Evolutionary conservation across 2,888 invertebrate species (phyloP), one percentile per base, ranked within the genome.

Genomic region (Erebia ligea): DNA sequence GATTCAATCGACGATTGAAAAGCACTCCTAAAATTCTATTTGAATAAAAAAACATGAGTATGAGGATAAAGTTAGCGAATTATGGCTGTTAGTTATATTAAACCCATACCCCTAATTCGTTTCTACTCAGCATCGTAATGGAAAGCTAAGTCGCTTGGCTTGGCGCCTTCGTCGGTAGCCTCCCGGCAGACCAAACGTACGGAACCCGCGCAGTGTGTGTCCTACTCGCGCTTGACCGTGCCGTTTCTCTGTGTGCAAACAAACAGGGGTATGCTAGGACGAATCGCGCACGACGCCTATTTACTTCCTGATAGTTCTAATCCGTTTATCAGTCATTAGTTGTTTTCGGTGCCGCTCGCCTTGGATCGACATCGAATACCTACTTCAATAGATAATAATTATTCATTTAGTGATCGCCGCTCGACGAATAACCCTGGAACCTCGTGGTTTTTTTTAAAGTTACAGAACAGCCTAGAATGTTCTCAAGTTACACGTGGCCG

Each of bases 241-340:
- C 10, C 10, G 9, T 63, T 67, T 69, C 19, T 59, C 61, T 76
- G 79, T 82, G 82, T 80, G 81, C 17, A 76, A 52, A 77, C 75
- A 76, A 68, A 76, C 77, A 79, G 89, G 90, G 90, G 90, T 87
- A 79, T 76, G 82, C 88, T 90, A 90, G 90, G 88, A 89, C 91
- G 87, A 86, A 85, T 86, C 84, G 82, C 78, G 80, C 88, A 86
- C 88, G 86, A 84, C 79, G 86, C 86, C 13, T 21, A 21, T 10
- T 62, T 45, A 62, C 91, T 92, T 92, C 92, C 92, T 91, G 79
- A 82, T 88, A 81, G 76, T 76, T 84, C 83, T 83, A 85, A 86
- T 86, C 85, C 83, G 84, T 86, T 87, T 88, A 87, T 86, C 86
- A 83, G 81, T 82, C 84, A 82, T 84, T 84, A 81, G 79, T 78